Base-by-base conservation (phyloP, 2,113 vertebrate species). In the Numida meleagris region DNA sequence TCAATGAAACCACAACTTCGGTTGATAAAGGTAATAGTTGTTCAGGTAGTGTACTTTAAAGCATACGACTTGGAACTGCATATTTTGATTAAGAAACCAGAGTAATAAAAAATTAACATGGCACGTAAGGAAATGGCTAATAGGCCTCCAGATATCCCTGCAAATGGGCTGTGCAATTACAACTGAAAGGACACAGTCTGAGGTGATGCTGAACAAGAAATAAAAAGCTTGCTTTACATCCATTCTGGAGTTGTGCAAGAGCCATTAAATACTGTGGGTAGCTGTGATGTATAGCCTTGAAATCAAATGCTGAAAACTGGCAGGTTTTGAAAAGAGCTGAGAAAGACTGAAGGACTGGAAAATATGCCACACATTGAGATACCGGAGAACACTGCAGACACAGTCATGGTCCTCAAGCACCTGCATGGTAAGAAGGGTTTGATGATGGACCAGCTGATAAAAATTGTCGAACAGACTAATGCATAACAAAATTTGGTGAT, bases 101-200 rank as follows among this genome's bases (percentile, higher is more conserved):
- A 63, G 19, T 34, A 53, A 57, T 40, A 71, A 12, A 45, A 61
- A 85, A 75, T 72, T 42, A 82, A 81, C 16, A 8, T 10, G 48
- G 12, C 31, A 58, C 23, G 6, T 66, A 88, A 79, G 58, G 45
- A 88, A 88, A 66, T 21, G 16, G 15, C 62, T 68, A 46, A 63
- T 43, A 63, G 57, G 12, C 84, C 31, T 84, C 50, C 42, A 62
- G 45, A 4, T 79, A 43, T 14, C 66, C 27, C 66, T 50, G 4
- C 62, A 63, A 82, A 29, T 11, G 55, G n/a, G 14, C 42, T 31
- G 4, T 45, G 45, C 40, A 57, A 87, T 59, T 45, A 34, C 57
- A 85, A 48, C 17, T 0, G 0, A 61, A 78, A 42, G 34, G 14
- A 31, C 51, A 24, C 21, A n/a, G 21, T 59, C 43, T 1, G 1